Conservation (phyloP, 2,888 invertebrate species). For the Tachystola acroxantha region DNA sequence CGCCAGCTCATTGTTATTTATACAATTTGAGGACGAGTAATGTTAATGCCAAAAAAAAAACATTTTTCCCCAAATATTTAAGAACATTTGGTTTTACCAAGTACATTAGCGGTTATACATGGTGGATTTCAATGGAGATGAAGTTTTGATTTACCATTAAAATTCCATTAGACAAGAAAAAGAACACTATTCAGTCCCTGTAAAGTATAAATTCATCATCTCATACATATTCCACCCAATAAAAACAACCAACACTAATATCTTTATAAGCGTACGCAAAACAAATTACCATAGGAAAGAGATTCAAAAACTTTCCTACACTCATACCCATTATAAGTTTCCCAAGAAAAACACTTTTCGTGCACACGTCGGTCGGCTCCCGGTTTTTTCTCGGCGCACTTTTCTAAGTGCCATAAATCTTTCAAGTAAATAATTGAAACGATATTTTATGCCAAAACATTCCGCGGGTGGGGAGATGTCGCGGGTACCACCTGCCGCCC, state of each 20-base stretch:
- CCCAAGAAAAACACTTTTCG: slow-evolving; percentile 76
- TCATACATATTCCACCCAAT: slow-evolving; percentile 22
- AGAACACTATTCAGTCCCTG: slow-evolving; percentile 5
- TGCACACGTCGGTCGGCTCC: slow-evolving; percentile 75
- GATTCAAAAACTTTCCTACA: slow-evolving; percentile 72
- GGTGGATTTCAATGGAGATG: too few species aligned
- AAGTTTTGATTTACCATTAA: too few species aligned
- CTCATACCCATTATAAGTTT: slow-evolving; percentile 77
- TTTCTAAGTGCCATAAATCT: slow-evolving; percentile 78
- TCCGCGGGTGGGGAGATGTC: slow-evolving; percentile 69
- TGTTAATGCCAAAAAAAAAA: too few species aligned
- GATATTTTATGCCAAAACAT: slow-evolving; percentile 80
- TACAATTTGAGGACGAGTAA: too few species aligned
- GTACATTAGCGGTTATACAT: too few species aligned
- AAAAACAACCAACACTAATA: slow-evolving; percentile 50
- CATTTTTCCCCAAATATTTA: too few species aligned
- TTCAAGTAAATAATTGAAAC: slow-evolving; percentile 79
- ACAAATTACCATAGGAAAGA: slow-evolving; percentile 78
- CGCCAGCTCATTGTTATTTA: too few species aligned
- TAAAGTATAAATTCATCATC: slow-evolving; percentile 12
- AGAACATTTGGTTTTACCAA: too few species aligned
- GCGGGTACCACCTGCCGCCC: slow-evolving; percentile 66
- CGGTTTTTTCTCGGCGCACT: slow-evolving; percentile 76
- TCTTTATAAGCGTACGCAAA: slow-evolving; percentile 67
- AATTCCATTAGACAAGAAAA: too few species aligned